phyloP scores from a whole-genome alignment of 2,113 vertebrate species.

The Malurus elegans region DNA sequence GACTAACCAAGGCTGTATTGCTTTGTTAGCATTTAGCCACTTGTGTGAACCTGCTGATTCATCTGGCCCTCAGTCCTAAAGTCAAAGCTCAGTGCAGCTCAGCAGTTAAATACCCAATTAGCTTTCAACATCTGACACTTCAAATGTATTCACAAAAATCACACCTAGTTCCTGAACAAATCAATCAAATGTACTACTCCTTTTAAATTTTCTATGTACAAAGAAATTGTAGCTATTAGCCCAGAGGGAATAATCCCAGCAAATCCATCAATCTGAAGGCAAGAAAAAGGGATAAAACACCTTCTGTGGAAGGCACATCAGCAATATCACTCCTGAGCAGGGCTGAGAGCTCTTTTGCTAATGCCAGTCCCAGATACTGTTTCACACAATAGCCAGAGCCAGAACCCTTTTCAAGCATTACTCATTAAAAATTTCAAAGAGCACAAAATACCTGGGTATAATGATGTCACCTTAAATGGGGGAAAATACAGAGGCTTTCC shows the following conservation, averaged over 20 bases:
- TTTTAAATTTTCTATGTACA: conserved; percentile 9
- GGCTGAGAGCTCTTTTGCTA: not conserved
- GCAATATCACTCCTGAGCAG: not conserved
- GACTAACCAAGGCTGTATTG: not conserved
- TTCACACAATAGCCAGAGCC: not conserved
- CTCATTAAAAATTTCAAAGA: not conserved
- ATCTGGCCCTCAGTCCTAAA: not conserved
- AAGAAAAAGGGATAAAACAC: not conserved
- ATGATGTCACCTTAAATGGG: not conserved
- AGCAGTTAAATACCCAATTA: not conserved
- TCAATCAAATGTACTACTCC: conserved; percentile 29
- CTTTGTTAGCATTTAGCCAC: not conserved
- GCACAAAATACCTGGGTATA: not conserved
- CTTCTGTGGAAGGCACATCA: not conserved
- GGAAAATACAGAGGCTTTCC: not conserved
- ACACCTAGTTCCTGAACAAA: conserved; percentile 15
- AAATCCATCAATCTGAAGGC: conserved; percentile 8
- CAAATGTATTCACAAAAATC: not conserved
- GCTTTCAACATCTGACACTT: not conserved
- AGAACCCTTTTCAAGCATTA: not conserved
- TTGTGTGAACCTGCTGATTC: not conserved
- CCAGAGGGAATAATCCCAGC: conserved; percentile 32
- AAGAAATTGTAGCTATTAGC: conserved; percentile 33
- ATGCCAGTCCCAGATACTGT: not conserved
- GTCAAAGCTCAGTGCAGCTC: not conserved